Evolutionary conservation across 2,888 invertebrate genomes (phyloP).

Genomic region (Scelioninae gen. 1): DNA sequence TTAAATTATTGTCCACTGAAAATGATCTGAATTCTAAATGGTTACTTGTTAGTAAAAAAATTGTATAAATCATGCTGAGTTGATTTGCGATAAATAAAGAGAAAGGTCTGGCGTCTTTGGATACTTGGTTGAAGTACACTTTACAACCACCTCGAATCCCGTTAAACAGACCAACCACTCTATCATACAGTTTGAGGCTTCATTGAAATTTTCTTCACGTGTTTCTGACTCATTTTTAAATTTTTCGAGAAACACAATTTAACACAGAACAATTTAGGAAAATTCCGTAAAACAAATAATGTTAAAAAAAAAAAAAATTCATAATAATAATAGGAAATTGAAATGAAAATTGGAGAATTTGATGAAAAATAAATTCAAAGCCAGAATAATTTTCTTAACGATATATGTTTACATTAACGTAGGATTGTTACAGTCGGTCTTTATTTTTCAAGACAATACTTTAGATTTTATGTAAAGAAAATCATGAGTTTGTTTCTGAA

Average conservation of each 20-base stretch:
- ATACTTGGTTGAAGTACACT: constrained; percentile 22
- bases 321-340: too few species aligned
- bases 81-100: constrained; percentile 31
- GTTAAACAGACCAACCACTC: constrained; percentile 19
- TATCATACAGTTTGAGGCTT: constrained; percentile 18
- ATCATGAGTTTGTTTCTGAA: not conserved
- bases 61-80: constrained; percentile 22
- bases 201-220: constrained; percentile 32
- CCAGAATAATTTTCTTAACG: too few species aligned
- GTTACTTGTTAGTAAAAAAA: constrained; percentile 16
- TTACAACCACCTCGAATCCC: constrained; percentile 7
- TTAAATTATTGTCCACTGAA: constrained; percentile 1
- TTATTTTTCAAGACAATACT: too few species aligned
- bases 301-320: too few species aligned
- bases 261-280: too few species aligned
- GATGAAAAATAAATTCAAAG: too few species aligned
- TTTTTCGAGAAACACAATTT: too few species aligned
- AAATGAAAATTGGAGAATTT: too few species aligned
- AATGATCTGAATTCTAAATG: not conserved
- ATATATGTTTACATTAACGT: too few species aligned
- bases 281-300: too few species aligned
- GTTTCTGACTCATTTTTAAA: constrained; percentile 12
- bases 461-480: too few species aligned
- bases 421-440: too few species aligned
- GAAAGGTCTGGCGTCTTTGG: not conserved